Percentiles rank a stretch among this genome's conserved stretches.
Evolutionary conservation across 2,888 invertebrate species (phyloP).

Genomic region (Liodrosophila aerea): DNA sequence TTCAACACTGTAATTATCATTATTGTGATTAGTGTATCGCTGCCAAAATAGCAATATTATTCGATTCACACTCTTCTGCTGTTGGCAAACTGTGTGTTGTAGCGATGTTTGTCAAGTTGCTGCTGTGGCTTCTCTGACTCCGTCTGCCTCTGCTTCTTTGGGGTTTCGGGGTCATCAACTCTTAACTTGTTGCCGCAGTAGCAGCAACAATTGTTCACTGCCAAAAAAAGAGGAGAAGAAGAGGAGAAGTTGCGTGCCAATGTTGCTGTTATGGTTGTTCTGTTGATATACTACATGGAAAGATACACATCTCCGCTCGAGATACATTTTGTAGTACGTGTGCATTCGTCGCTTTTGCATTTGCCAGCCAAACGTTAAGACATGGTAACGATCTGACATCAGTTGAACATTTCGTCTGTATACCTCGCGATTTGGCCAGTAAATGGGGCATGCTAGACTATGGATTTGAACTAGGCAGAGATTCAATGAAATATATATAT

Average conservation of each 20-base stretch:
- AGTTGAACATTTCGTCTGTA: no score
- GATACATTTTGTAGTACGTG: slow-evolving; percentile 22
- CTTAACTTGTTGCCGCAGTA: slow-evolving; percentile 20
- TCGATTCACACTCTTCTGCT: slow-evolving; percentile 35
- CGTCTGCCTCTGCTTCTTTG: slow-evolving; percentile 49
- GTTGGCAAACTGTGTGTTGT: slow-evolving; percentile 28
- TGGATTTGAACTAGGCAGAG: no score
- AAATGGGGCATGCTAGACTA: no score
- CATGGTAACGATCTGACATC: no score
- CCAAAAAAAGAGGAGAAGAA: slow-evolving; percentile 19
- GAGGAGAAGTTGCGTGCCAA: slow-evolving; percentile 32
- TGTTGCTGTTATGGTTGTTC: slow-evolving; percentile 22
- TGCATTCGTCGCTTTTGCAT: slow-evolving; percentile 4
- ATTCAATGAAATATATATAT: no score
- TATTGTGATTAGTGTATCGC: no score
- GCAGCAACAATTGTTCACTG: slow-evolving; percentile 34
- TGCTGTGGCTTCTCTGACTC: slow-evolving; percentile 40
- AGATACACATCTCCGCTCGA: slow-evolving; percentile 13
- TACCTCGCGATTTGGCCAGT: no score
- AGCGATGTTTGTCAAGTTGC: slow-evolving; percentile 26
- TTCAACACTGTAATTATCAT: background rate
- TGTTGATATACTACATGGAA: slow-evolving; percentile 15
- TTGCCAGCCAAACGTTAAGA: slow-evolving; percentile 5
- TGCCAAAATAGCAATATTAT: slow-evolving; percentile 12
- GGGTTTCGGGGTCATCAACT: slow-evolving; percentile 70